These are phyloP conservation scores for Emmelina monodactyla DNA, from an alignment of 2,888 invertebrate species.

Conservation along the genomic window DNA sequence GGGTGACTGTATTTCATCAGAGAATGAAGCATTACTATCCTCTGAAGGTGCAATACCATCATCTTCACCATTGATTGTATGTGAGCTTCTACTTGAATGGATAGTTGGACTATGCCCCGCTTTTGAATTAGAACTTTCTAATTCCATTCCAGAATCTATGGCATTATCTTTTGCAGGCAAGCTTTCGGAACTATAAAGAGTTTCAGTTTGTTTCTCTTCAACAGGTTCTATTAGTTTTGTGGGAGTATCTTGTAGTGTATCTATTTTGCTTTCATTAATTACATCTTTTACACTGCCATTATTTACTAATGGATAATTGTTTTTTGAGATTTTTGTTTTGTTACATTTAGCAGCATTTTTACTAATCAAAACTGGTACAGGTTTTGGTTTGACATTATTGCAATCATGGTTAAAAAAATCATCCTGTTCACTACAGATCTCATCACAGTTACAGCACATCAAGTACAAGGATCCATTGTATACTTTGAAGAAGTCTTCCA, in stretches of 20 bases:
- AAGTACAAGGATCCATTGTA: conserved; percentile 76
- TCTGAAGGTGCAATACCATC: conserved; percentile 40
- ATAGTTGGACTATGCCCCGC: conserved; percentile 22
- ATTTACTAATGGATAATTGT: conserved; percentile 22
- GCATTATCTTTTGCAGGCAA: conserved; percentile 32
- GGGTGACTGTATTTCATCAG: conserved; percentile 21
- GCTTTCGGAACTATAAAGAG: conserved; percentile 33
- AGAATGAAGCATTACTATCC: conserved; percentile 35
- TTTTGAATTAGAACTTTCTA: conserved; percentile 29
- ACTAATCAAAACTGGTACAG: conserved; percentile 56
- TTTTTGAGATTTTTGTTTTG: conserved; percentile 34
- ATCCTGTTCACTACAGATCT: conserved; percentile 78
- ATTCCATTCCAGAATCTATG: conserved; percentile 34
- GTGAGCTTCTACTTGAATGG: conserved; percentile 19
- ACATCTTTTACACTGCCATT: conserved; percentile 29
- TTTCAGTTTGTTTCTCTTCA: conserved; percentile 20
- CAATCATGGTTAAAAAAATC: conserved; percentile 81
- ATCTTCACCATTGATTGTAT: conserved; percentile 39
- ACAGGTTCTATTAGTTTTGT: too few species aligned
- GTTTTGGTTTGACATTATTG: conserved; percentile 55
- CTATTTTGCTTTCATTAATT: conserved; percentile 24
- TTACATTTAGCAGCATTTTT: conserved; percentile 45
- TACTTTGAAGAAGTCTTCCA: conserved; percentile 72
- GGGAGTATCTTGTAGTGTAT: neutral
- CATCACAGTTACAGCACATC: conserved; percentile 83